Evolutionary conservation across 2,888 invertebrate species (phyloP), one percentile per base, ranked within the genome.

Genomic region (Troides helena): DNA sequence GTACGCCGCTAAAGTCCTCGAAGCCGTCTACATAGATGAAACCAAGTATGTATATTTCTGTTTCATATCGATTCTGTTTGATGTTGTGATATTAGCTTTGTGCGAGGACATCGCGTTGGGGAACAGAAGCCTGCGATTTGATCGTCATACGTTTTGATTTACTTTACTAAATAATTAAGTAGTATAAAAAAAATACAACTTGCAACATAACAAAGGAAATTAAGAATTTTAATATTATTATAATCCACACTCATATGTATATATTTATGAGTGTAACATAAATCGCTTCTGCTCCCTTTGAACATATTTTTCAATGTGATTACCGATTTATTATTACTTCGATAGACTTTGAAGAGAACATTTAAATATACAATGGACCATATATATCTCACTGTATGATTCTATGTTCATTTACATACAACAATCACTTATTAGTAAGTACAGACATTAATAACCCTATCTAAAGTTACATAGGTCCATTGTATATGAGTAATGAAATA

Each of bases 21-120:
- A 98, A 93, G 96, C 98, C 18, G 97, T 98, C 76, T 98, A 97
- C 93, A 96, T 97, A 85, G 98, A 98, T 87, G 98, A 98, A 90
- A 96, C 97, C 87, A 97, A 97, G 98, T 98, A 95, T 93, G 96
- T 95, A 87, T 74, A 69, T 17, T 30, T 64, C 71, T 64, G 17
- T 60, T 4, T 56, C 58, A 56, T 72, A 65, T 67, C 50, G 62
- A 62, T 70, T 67, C 63, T 60, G 58, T 67, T 70, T 63, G 63
- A 43, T 67, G 69, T 70, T 39, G 67, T 67, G 17, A 53, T 66
- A n/a, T 53, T 46, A 36, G 30, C n/a, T 18, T 2, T 30, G 17
- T 43, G 8, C 43, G 43, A 43, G 43, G 53, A 72, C 75, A 53
- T 58, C 57, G 25, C 53, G 74, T 3, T 30, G 73, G 66, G 68